Percentiles rank a stretch among this genome's conserved stretches.
Conservation (phyloP, 2,113 vertebrate species). For the Chionis minor region DNA sequence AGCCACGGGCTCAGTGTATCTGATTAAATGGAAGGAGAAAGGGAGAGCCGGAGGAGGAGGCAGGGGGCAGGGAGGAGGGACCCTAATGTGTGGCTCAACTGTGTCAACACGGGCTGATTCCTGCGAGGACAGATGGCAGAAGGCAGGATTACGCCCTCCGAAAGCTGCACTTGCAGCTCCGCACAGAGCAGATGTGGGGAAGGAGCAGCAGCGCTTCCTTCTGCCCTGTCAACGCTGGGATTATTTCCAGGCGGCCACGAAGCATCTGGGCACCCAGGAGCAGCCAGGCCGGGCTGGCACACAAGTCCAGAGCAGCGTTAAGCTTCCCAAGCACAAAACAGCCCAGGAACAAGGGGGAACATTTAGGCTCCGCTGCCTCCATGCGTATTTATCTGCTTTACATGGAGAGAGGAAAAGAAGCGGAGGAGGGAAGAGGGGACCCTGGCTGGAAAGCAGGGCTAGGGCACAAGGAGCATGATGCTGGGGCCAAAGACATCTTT, state of each 20-base stretch:
- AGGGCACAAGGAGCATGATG: background rate
- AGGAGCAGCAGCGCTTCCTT: background rate
- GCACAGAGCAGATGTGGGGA: slow-evolving; percentile 18
- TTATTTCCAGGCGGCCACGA: background rate
- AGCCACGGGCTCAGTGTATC: slow-evolving; percentile 16
- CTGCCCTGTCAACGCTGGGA: background rate
- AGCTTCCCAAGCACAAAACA: background rate
- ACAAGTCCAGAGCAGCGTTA: fast-evolving
- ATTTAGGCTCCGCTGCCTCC: fast-evolving
- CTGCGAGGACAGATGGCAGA: slow-evolving; percentile 40
- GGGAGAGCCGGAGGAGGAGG: background rate
- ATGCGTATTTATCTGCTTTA: background rate
- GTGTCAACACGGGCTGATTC: slow-evolving; percentile 29
- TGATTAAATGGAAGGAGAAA: slow-evolving; percentile 57
- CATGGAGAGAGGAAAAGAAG: background rate
- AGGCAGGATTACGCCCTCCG: background rate
- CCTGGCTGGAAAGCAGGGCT: background rate
- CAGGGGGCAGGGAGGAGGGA: background rate
- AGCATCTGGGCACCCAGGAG: slow-evolving; percentile 17
- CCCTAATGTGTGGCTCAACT: background rate
- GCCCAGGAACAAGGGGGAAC: background rate
- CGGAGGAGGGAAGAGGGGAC: background rate
- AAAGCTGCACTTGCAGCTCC: background rate
- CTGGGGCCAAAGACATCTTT: background rate
- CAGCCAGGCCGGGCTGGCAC: background rate